phyloP scores from a whole-genome alignment of 64 coral and sea anemone species.

The Hydrozoanthus tunicans region DNA sequence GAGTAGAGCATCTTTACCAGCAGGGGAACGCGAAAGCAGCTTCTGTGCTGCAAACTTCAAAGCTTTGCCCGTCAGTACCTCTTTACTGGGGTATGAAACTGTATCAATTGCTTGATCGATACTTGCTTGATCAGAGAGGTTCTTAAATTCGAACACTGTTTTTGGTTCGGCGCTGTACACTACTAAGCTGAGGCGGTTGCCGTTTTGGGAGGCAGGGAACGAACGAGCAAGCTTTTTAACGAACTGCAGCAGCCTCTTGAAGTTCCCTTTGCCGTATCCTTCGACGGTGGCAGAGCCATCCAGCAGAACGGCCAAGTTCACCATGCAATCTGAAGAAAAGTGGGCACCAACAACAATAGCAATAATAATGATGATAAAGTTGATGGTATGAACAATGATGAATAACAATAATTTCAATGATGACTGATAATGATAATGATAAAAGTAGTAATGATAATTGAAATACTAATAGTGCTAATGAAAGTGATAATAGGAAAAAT shows the following conservation, averaged over 20 bases:
- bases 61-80: slow-evolving; percentile 30
- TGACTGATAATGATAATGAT: too few species aligned
- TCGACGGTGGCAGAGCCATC: slow-evolving; percentile 70
- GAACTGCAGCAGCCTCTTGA: slow-evolving; percentile 61
- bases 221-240: slow-evolving; percentile 47
- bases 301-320: slow-evolving; percentile 54
- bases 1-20: slow-evolving; percentile 19
- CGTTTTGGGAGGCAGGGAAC: slow-evolving; percentile 48
- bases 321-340: background rate
- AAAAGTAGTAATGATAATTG: too few species aligned
- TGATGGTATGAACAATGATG: too few species aligned
- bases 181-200: slow-evolving; percentile 45
- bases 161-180: slow-evolving; percentile 57
- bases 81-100: slow-evolving; percentile 31
- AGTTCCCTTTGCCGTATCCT: slow-evolving; percentile 65
- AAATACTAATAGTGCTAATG: too few species aligned
- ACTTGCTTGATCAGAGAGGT: slow-evolving; percentile 47
- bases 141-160: slow-evolving; percentile 63
- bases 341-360: background rate
- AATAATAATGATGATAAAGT: too few species aligned
- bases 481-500: too few species aligned
- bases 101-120: slow-evolving; percentile 49
- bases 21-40: slow-evolving; percentile 6
- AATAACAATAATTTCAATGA: too few species aligned
- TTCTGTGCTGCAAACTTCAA: slow-evolving; percentile 13